Evolutionary conservation across 2,797 vertebrate species (phyloP), one percentile per base, ranked within the genome.

Genomic region (Acomys russatus): DNA sequence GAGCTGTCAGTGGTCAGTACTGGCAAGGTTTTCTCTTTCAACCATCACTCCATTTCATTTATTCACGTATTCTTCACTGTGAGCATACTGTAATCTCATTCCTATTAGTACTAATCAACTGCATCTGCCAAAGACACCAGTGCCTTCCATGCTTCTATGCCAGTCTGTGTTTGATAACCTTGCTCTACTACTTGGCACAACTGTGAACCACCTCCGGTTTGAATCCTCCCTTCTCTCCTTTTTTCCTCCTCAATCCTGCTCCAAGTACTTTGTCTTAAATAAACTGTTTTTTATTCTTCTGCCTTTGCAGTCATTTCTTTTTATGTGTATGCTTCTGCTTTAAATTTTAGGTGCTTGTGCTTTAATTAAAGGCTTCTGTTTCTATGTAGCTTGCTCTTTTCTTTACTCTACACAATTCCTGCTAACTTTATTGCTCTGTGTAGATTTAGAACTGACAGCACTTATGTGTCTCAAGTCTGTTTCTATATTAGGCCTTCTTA

Each of bases 401-500:
- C 35, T 73, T 91, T 33, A 95, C 17, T 51, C 35, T 92, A 30
- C 6, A 79, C 30, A n/a, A 1, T 87, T 59, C 18, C 74, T 54
- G 22, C 76, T 51, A 49, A 56, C 49, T 38, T 80, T 35, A 56
- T 33, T 20, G 89, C 17, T 64, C 0, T 70, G 25, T 79, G n/a
- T 87, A 84, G 74, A 70, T 86, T 89, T 84, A 76, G n/a, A 85
- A 92, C 51, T 33, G 74, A 85, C 33, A 56, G 10, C 70, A 79
- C 8, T 88, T 86, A 83, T 83, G 18, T 84, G 51, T 96, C 9
- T 35, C n/a, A 93, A 15, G 12, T 88, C 23, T 92, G 4, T 94
- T 12, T 88, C 73, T 92, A 70, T 66, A 11, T 91, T 94, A 44
- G 63, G 35, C 25, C 85, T 92, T 76, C 80, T 68, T 91, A 0